Evolutionary conservation across 2,888 invertebrate genomes (phyloP), one percentile per base, ranked within the genome.

Genomic region (Steinernema hermaphroditum): DNA sequence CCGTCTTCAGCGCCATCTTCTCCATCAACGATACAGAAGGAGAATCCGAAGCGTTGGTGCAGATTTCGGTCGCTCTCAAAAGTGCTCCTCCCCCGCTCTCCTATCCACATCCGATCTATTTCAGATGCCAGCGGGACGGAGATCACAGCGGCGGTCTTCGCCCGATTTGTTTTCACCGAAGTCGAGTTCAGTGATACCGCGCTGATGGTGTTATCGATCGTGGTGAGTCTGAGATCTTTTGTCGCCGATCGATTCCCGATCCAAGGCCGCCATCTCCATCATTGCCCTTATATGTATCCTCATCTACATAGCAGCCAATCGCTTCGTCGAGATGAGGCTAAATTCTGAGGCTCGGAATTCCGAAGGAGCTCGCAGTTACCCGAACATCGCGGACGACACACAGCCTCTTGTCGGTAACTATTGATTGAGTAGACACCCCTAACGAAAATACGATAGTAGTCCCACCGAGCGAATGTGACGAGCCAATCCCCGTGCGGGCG

Each of bases 11-110:
- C 16, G 27, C 62, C 6, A 2, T 19, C 6, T 62, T 62, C n/a
- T 62, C 62, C 16, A 62, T 62, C 62, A 62, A 62, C 32, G 62
- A 62, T 16, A 62, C 62, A 2, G 62, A 62, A 62, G 62, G 16
- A 4, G 62, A 62, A 29, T n/a, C 27, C 32, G 62, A 62, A 19
- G 16, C 22, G 2, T 27, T 62, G 62, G 62, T 32, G 34, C 16
- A 2, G 4, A 62, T 62, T 19, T 16, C 22, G 1, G 4, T 62
- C 9, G 1, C 12, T 12, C 34, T 62, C 16, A 62, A 4, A 29
- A n/a, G 62, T 34, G 4, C 4, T 29, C 32, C 22, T 12, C 37
- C 37, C 37, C 37, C 37, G 37, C 12, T 4, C 37, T 37, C 37
- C 37, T 37, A 37, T 4, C 37, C 12, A 8, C 37, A 8, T 37